A percentile compares a stretch with the other conserved stretches of the same genome.
Conservation (phyloP, 2,797 vertebrate genomes). For the Buphagus erythrorhynchus region DNA sequence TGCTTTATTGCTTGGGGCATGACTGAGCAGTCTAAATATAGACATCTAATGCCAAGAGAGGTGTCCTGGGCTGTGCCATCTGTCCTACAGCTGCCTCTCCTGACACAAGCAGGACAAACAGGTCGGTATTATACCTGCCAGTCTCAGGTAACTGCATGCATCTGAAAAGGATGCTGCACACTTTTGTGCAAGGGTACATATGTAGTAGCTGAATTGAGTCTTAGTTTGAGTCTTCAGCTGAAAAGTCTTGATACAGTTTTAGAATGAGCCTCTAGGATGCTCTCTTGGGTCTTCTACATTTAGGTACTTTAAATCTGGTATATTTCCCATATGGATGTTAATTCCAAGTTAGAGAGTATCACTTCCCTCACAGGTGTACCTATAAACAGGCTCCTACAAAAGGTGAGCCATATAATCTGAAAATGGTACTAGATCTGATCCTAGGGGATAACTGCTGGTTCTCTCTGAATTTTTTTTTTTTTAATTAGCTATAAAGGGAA, state of each 20-base stretch:
- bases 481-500: not conserved
- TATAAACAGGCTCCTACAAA: not conserved
- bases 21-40: not conserved
- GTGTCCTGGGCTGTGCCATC: not conserved
- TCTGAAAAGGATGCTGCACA: not conserved
- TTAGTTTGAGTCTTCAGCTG: not conserved
- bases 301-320: not conserved
- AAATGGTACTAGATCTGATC: not conserved
- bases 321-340: not conserved
- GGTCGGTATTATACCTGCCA: not conserved
- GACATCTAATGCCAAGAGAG: not conserved
- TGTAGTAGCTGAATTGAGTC: not conserved
- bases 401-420: not conserved
- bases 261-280: not conserved
- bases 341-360: not conserved
- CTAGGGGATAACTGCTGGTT: not conserved
- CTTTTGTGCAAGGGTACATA: not conserved
- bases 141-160: not conserved
- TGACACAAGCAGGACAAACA: not conserved
- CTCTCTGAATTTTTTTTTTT: not conserved
- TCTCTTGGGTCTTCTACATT: not conserved
- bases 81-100: not conserved
- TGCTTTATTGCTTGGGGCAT: not conserved
- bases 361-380: not conserved
- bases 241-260: not conserved